Conservation (phyloP, 2,113 vertebrate species). For the Nesoenas mayeri region DNA sequence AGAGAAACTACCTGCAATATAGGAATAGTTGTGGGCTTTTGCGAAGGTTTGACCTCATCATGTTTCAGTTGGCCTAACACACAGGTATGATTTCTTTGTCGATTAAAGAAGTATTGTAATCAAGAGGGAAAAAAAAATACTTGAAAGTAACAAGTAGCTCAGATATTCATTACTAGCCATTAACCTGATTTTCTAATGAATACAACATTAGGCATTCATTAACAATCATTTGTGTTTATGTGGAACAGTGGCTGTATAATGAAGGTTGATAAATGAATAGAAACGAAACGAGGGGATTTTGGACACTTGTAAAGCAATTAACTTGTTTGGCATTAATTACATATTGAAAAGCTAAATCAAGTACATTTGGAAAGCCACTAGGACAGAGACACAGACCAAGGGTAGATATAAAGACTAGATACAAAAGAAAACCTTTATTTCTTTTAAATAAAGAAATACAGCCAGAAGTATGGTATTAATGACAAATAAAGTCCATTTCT, state of each 20-base stretch:
- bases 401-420: slow-evolving; percentile 70
- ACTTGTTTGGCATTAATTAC: slow-evolving; percentile 88
- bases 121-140: not conserved
- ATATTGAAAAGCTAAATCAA: slow-evolving; percentile 88
- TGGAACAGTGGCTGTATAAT: slow-evolving; percentile 78
- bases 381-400: slow-evolving; percentile 65
- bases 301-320: slow-evolving; percentile 86
- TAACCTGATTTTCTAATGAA: slow-evolving; percentile 86
- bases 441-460: slow-evolving; percentile 69
- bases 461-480: slow-evolving; percentile 69
- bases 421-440: slow-evolving; percentile 67
- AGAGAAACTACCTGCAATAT: slow-evolving; percentile 10
- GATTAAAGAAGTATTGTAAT: slow-evolving; percentile 65
- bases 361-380: slow-evolving; percentile 81
- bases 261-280: slow-evolving; percentile 81
- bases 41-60: slow-evolving; percentile 39
- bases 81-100: slow-evolving; percentile 70
- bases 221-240: slow-evolving; percentile 83
- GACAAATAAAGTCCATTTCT: slow-evolving; percentile 64
- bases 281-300: slow-evolving; percentile 81
- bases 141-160: slow-evolving; percentile 71
- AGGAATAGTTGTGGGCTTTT: not conserved
- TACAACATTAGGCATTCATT: slow-evolving; percentile 82
- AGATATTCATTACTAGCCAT: slow-evolving; percentile 77
- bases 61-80: slow-evolving; percentile 42